phyloP scores from a whole-genome alignment of 2,113 vertebrate species.

The Coptodon bakossiorum region DNA sequence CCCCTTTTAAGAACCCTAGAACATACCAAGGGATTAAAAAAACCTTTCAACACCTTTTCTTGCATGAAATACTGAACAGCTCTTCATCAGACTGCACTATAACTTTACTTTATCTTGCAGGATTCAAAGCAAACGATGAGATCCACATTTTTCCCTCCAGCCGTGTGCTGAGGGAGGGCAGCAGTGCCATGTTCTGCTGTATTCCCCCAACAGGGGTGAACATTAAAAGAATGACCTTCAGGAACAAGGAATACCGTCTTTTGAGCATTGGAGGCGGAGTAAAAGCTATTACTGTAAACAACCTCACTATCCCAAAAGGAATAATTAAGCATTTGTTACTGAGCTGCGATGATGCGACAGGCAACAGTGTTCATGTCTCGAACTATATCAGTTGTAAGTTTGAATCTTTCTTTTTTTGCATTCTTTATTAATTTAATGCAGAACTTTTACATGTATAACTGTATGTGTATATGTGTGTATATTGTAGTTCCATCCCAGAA shows the following conservation, averaged over 20 bases:
- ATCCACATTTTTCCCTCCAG: conserved; percentile 8
- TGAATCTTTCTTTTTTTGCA: not conserved
- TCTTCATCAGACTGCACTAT: not conserved
- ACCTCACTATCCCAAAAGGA: not conserved
- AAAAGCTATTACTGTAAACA: conserved; percentile 38
- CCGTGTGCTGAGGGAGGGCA: conserved; percentile 31
- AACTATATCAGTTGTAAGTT: conserved; percentile 59
- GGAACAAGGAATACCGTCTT: not conserved
- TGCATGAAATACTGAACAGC: not conserved
- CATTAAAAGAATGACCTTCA: conserved; percentile 12
- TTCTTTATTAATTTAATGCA: not conserved
- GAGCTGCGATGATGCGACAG: not conserved
- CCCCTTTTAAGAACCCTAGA: not conserved
- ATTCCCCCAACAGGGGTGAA: conserved; percentile 11
- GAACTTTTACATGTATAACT: not conserved
- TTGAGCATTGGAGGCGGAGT: conserved; percentile 15
- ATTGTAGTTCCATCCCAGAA: conserved; percentile 52
- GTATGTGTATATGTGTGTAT: not conserved
- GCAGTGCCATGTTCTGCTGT: conserved; percentile 51
- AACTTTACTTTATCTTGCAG: not conserved
- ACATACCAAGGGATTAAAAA: not conserved
- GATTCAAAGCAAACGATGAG: not conserved
- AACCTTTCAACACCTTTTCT: not conserved
- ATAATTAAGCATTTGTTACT: not conserved
- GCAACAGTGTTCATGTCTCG: fast-evolving